Percentiles rank a stretch among this genome's conserved stretches.
Conservation (phyloP, 2,113 vertebrate species). For the Drymodes brunneopygia region DNA sequence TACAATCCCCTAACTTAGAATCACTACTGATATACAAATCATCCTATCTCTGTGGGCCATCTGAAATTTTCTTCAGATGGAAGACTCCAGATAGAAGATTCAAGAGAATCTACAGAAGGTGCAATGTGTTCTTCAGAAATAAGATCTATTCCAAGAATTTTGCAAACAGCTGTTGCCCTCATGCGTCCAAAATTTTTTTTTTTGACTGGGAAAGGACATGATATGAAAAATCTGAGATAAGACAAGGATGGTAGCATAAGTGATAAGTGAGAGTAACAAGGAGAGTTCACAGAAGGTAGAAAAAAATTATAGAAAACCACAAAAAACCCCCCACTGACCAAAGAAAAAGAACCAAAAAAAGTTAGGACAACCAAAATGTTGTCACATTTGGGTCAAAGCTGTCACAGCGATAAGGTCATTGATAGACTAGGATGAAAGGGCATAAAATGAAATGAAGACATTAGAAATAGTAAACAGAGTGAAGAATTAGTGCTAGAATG, state of each 20-base stretch:
- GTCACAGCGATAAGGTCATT: neutral
- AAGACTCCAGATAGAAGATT: neutral
- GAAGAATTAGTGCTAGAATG: neutral
- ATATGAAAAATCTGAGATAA: neutral
- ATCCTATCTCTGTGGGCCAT: neutral
- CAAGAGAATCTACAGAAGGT: neutral
- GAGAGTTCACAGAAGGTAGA: neutral
- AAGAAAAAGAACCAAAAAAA: neutral
- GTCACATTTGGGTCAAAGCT: neutral
- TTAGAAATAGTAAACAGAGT: neutral
- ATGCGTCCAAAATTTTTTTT: neutral
- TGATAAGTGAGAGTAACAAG: neutral
- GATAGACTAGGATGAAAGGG: neutral
- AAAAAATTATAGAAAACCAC: neutral
- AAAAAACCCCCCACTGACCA: fast-evolving
- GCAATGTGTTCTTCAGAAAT: neutral
- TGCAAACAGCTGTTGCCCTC: neutral
- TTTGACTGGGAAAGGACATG: neutral
- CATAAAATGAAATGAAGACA: neutral
- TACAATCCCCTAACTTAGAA: neutral
- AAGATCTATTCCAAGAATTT: neutral
- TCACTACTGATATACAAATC: neutral
- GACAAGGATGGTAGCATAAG: neutral
- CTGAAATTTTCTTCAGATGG: neutral
- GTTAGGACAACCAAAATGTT: neutral